Evolutionary conservation across 2,113 vertebrate genomes (phyloP).

Genomic region (Pangasianodon gigas): DNA sequence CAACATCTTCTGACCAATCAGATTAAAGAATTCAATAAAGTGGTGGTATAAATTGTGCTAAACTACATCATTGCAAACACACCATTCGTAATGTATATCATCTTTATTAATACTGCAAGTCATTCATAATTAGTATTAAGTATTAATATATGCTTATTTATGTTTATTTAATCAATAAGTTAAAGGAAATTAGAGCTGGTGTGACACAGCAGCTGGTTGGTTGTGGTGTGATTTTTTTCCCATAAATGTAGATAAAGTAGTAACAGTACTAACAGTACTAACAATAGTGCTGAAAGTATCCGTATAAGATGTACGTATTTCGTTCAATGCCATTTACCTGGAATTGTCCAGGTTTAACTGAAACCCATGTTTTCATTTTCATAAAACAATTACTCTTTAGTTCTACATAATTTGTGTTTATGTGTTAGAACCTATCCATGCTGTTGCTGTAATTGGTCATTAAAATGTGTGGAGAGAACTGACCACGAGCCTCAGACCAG

Average conservation of each 20-base stretch:
- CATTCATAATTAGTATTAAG: background rate
- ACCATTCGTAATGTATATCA: background rate
- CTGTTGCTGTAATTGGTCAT: background rate
- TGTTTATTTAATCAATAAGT: background rate
- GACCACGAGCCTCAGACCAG: background rate
- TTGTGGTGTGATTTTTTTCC: too few relatives aligned
- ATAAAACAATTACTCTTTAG: background rate
- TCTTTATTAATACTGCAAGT: background rate
- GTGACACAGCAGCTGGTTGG: too few relatives aligned
- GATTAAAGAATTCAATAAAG: background rate
- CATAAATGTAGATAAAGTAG: too few relatives aligned
- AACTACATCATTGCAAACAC: background rate
- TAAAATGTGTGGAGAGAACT: background rate
- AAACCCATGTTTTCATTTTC: background rate
- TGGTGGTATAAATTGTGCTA: background rate
- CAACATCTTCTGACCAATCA: background rate
- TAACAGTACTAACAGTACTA: too few relatives aligned
- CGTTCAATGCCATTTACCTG: background rate
- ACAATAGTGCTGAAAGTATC: too few relatives aligned
- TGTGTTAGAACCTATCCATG: background rate
- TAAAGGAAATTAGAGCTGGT: too few relatives aligned
- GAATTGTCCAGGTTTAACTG: background rate
- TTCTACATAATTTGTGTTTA: too few relatives aligned
- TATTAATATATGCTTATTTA: background rate
- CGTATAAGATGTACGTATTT: too few relatives aligned